These are phyloP conservation scores for Aplysina aerophoba DNA, from an alignment of 37 sponge, comb jelly and placozoan genomes.

Conservation along the genomic window DNA sequence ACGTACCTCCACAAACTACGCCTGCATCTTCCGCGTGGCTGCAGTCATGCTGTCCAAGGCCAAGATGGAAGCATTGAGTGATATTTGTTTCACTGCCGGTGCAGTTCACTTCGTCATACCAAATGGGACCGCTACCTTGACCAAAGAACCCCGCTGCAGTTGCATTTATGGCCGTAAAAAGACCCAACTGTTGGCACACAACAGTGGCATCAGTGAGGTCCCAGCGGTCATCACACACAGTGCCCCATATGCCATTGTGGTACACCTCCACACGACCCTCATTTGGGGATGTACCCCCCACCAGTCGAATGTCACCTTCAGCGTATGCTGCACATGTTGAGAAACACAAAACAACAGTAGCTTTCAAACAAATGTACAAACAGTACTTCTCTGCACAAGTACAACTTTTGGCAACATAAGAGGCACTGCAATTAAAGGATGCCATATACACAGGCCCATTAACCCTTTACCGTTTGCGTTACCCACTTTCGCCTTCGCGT, in stretches of 20 bases:
- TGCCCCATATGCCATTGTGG: slow-evolving; percentile 45
- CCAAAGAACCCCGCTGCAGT: not conserved
- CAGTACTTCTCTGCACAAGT: too few species aligned
- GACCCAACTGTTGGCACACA: slow-evolving; percentile 12
- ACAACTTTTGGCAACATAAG: too few species aligned
- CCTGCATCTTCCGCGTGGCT: not conserved
- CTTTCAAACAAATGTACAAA: too few species aligned
- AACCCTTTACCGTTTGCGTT: too few species aligned
- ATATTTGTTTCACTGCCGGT: not conserved
- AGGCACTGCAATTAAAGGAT: too few species aligned
- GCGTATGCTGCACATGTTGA: not conserved
- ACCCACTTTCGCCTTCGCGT: too few species aligned
- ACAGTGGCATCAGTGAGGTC: slow-evolving; percentile 27
- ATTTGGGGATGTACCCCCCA: slow-evolving; percentile 8
- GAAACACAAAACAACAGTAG: not conserved
- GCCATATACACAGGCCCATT: too few species aligned
- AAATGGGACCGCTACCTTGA: slow-evolving; percentile 10
- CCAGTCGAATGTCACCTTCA: slow-evolving; percentile 49
- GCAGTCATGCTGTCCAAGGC: not conserved
- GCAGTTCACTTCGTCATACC: not conserved
- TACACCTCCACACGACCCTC: slow-evolving; percentile 52
- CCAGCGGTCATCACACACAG: slow-evolving; percentile 52
- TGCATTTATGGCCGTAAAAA: too few species aligned
- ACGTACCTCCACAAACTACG: not conserved
- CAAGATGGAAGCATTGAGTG: not conserved